A percentile compares a stretch with the other conserved stretches of the same genome.
Conservation (phyloP, 1,140 invertebrate genomes). For the Hyles vespertilio region DNA sequence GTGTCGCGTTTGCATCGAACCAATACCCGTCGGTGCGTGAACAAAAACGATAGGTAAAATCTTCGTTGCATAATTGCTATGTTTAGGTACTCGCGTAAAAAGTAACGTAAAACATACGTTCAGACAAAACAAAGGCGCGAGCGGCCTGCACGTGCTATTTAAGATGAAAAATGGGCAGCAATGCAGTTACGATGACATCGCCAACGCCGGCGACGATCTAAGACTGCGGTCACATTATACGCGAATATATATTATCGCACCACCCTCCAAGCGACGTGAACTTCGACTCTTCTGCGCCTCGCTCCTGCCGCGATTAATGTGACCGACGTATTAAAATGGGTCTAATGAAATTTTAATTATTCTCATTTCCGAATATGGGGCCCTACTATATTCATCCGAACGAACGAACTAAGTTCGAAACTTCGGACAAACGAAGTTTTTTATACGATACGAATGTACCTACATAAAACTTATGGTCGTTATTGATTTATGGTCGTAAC, state of each 20-base stretch:
- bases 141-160: slow-evolving; percentile 55
- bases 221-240: slow-evolving; percentile 59
- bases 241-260: slow-evolving; percentile 63
- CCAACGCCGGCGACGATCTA: slow-evolving; percentile 28
- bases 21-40: no score
- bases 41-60: no score
- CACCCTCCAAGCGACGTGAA: slow-evolving; percentile 36
- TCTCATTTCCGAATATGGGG: background rate
- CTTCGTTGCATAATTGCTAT: no score
- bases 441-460: no score
- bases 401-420: no score
- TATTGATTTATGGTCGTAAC: no score
- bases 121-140: slow-evolving; percentile 30
- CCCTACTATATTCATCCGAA: no score
- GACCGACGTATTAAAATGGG: background rate
- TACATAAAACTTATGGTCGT: no score
- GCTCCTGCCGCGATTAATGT: slow-evolving; percentile 33
- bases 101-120: slow-evolving; percentile 7
- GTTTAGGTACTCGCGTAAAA: no score
- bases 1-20: no score
- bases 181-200: slow-evolving; percentile 38
- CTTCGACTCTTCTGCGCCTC: slow-evolving; percentile 37
- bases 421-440: no score
- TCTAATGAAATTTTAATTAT: slow-evolving; percentile 1
- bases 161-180: slow-evolving; percentile 67